Percentiles rank a stretch among this genome's conserved stretches.
Evolutionary conservation across 2,888 invertebrate species (phyloP).

Genomic region (Cheilosia urbana): DNA sequence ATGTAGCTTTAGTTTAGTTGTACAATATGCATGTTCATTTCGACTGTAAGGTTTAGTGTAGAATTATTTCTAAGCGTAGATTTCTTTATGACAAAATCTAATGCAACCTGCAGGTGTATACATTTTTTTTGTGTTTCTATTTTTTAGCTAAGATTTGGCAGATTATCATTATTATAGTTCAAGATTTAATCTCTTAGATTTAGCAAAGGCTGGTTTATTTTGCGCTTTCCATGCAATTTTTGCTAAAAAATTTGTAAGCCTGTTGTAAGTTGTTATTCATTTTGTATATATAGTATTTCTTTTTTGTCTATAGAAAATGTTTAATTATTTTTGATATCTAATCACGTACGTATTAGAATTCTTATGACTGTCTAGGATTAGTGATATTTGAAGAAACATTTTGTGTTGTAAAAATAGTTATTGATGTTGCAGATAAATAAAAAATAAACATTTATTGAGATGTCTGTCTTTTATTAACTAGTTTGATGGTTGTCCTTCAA

Average conservation of each 20-base stretch:
- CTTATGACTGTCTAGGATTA: slow-evolving; percentile 63
- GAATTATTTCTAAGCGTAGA: slow-evolving; percentile 41
- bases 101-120: slow-evolving; percentile 40
- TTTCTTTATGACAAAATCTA: slow-evolving; percentile 29
- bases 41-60: slow-evolving; percentile 26
- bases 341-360: slow-evolving; percentile 53
- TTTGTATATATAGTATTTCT: slow-evolving; percentile 76
- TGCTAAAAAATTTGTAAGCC: background rate
- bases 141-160: slow-evolving; percentile 30
- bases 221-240: background rate
- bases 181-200: background rate
- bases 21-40: slow-evolving; percentile 50
- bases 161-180: slow-evolving; percentile 4
- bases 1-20: slow-evolving; percentile 24
- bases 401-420: slow-evolving; percentile 17
- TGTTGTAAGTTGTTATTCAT: slow-evolving; percentile 36
- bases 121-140: slow-evolving; percentile 19
- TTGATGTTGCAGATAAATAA: slow-evolving; percentile 30
- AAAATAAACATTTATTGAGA: slow-evolving; percentile 23
- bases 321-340: slow-evolving; percentile 26
- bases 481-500: background rate
- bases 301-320: slow-evolving; percentile 60
- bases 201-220: background rate
- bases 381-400: slow-evolving; percentile 4
- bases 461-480: slow-evolving; percentile 10